phyloP scores from a whole-genome alignment of 2,113 vertebrate species.

The Tichodroma muraria region DNA sequence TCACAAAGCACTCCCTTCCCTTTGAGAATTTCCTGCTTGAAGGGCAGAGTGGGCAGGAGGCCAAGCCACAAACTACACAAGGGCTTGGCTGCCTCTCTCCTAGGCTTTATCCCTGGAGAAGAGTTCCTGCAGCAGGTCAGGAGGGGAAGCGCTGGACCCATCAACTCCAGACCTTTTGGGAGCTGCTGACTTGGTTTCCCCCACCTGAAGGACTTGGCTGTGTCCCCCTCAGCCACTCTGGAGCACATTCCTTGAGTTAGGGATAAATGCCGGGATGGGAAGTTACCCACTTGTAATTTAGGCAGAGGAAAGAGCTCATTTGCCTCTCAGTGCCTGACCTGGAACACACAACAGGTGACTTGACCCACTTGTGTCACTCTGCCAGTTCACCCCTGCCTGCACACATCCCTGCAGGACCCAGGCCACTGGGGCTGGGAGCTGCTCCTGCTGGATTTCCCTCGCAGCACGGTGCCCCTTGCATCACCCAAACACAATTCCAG shows the following conservation, averaged over 20 bases:
- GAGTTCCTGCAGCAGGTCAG: neutral
- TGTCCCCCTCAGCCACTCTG: neutral
- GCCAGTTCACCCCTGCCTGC: neutral
- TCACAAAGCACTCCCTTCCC: neutral
- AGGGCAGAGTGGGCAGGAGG: neutral
- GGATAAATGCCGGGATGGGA: neutral
- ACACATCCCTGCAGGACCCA: neutral
- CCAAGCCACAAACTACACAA: conserved; percentile 5
- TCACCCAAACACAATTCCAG: neutral
- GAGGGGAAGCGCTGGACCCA: neutral
- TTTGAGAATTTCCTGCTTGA: conserved; percentile 27
- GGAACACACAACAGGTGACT: neutral
- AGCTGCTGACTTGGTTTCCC: neutral
- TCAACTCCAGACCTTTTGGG: neutral
- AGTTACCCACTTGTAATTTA: neutral
- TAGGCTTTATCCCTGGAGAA: neutral
- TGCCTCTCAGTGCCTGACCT: neutral
- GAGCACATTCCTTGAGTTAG: neutral
- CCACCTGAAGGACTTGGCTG: neutral
- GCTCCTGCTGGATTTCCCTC: neutral
- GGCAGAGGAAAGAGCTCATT: neutral
- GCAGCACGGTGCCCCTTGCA: neutral
- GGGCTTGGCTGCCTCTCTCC: neutral
- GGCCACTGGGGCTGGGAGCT: neutral
- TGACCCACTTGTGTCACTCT: neutral